Conservation (phyloP, 2,113 vertebrate species). For the Paramisgurnus dabryanus region DNA sequence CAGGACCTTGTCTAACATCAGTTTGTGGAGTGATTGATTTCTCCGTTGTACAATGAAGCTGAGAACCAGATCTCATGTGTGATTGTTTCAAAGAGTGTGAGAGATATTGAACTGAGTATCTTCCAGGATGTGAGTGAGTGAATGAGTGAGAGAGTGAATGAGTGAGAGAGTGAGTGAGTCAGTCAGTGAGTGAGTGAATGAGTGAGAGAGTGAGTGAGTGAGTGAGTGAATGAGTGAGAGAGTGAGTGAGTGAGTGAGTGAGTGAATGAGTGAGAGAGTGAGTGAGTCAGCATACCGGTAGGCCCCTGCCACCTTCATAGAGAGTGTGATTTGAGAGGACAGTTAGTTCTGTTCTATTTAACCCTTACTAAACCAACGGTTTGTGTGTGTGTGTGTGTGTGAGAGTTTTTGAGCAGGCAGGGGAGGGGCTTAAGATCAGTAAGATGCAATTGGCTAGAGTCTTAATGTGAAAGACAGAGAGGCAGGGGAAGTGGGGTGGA, state of each 20-base stretch:
- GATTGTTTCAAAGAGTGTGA: constrained; percentile 7
- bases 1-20: too few relatives aligned
- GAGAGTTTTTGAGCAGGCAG: constrained; percentile 11
- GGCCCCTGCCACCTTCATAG: constrained; percentile 29
- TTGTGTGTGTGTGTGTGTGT: background rate
- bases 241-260: background rate
- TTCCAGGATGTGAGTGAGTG: constrained; percentile 29
- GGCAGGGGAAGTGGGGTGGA: constrained; percentile 57
- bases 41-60: too few relatives aligned
- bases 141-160: constrained; percentile 14
- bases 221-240: background rate
- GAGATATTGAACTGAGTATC: background rate
- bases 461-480: constrained; percentile 8
- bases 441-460: background rate
- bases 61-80: background rate
- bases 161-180: constrained; percentile 18
- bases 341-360: constrained; percentile 33
- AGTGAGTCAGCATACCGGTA: constrained; percentile 17
- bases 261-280: background rate
- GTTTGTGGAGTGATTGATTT: too few relatives aligned
- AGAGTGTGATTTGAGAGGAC: constrained; percentile 52
- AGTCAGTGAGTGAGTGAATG: too few relatives aligned
- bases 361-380: constrained; percentile 31
- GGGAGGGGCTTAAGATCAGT: background rate
- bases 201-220: constrained; percentile 15